Base-by-base conservation (phyloP, 2,113 vertebrate genomes). In the Romanogobio albipinnatus region DNA sequence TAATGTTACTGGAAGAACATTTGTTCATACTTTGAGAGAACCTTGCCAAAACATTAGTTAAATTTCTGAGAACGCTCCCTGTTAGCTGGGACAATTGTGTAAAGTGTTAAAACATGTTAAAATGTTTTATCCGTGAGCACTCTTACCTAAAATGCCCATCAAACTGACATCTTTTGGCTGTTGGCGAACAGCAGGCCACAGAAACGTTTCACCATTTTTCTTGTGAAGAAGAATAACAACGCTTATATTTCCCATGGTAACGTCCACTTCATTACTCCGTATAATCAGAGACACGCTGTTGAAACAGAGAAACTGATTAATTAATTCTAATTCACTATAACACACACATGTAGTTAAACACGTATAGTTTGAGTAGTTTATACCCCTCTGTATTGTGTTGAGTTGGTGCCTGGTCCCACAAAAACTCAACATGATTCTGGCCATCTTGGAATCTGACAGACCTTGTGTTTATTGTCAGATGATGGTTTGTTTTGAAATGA, bases 161-260 rank as follows among this genome's bases (percentile, higher is more conserved):
- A n/a, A 15, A 14, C 49, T 61, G 74, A 33, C 13, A 2, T 85
- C 85, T 2, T 51, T 75, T 29, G 90, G 68, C 29, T 4, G 26
- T 61, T 91, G 90, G 74, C 79, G 88, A 14, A 94, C 22, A 66
- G 74, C 89, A 0, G 92, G 93, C 94, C 94, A 94, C 19, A 94
- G 88, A 80, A 94, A 90, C 29, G 33, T 1, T 0, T 22, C 0
- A 0, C 86, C 61, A 0, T 43, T 9, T 1, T 51, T 85, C 14
- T 76, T 26, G 62, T 94, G 91, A 70, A 90, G 56, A 17, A 91
- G 71, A 78, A 95, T 81, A 81, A 92, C 39, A 7, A 93, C n/a
- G 1, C 79, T 87, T 1, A 86, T 61, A 3, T 83, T 86, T 62
- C 85, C 91, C n/a, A 58, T 59, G 5, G 85, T 56, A 71, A 95